Percentiles rank a stretch among this genome's conserved stretches.
Conservation (phyloP, 1,140 invertebrate genomes). For the Papilio polyxenes region DNA sequence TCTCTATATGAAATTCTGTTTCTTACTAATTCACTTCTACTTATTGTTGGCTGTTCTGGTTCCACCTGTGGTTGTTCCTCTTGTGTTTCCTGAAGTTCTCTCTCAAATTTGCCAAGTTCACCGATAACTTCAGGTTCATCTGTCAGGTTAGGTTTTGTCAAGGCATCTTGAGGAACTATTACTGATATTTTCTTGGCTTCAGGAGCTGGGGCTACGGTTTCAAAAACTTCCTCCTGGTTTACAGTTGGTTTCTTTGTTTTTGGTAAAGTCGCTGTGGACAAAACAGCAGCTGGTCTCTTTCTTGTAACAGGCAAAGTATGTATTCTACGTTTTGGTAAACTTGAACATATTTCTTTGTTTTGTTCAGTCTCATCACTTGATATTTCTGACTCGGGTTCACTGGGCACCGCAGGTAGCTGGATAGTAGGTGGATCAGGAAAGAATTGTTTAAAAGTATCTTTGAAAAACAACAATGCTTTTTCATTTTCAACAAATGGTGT, state of each 20-base stretch:
- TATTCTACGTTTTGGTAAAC: slow-evolving; percentile 81
- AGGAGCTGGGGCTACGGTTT: slow-evolving; percentile 77
- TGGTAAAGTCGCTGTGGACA: slow-evolving; percentile 56
- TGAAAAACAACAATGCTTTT: slow-evolving; percentile 75
- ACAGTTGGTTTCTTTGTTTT: slow-evolving; percentile 73
- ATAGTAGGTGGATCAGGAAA: slow-evolving; percentile 56
- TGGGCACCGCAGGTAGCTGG: slow-evolving; percentile 44
- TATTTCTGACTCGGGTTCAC: slow-evolving; percentile 89
- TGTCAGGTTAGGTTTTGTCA: slow-evolving; percentile 60
- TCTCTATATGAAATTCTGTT: slow-evolving; percentile 88
- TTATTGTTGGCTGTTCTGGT: slow-evolving; percentile 81
- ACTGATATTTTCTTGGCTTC: slow-evolving; percentile 85
- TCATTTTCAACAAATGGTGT: slow-evolving; percentile 88
- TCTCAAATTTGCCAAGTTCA: slow-evolving; percentile 72
- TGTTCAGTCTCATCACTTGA: slow-evolving; percentile 85
- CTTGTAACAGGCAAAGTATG: slow-evolving; percentile 80
- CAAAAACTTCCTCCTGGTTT: slow-evolving; percentile 85
- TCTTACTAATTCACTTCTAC: slow-evolving; percentile 83
- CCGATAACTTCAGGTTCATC: slow-evolving; percentile 66
- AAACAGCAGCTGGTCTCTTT: slow-evolving; percentile 84
- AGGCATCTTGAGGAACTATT: slow-evolving; percentile 79
- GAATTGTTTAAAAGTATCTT: slow-evolving; percentile 64
- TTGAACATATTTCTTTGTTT: slow-evolving; percentile 68
- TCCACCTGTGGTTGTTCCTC: slow-evolving; percentile 49
- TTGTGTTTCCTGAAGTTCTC: slow-evolving; percentile 57